Base-by-base conservation (phyloP, 2,113 vertebrate species). In the Pleuronectes platessa region DNA sequence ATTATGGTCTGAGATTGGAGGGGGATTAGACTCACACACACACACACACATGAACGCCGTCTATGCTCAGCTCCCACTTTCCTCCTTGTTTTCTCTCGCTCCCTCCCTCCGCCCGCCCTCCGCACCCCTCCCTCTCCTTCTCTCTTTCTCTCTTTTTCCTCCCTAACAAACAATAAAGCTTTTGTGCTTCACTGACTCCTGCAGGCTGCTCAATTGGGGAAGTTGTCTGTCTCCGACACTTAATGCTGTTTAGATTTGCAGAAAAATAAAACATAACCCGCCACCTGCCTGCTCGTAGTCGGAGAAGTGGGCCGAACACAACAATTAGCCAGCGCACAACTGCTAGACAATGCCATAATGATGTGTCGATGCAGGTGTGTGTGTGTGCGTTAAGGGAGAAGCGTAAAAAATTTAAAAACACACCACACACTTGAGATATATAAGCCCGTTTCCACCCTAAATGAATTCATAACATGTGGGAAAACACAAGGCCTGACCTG, bases 261-360 rank as follows among this genome's bases (percentile, higher is more conserved):
- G 76, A 86, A 88, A 88, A 82, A 86, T 74, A 90, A 89, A 89
- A 82, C 61, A 71, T 72, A 89, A 89, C 88, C 85, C 83, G 79
- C 65, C 74, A 83, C 82, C 78, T 88, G 76, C 63, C 76, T 73
- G 76, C 64, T 69, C 65, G 24, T 24, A 71, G 59, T 64, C 61
- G 6, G 51, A 85, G 71, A 82, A 81, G 70, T 8, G 17, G 66
- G 85, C 81, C 67, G 76, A 88, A 84, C 68, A 83, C 61, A 79
- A 88, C 86, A 86, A 89, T 90, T 89, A 85, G 80, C 78, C 62
- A 54, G 54, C 54, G 31, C 53, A 76, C 42, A 82, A 68, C 68
- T 61, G 71, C 80, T 61, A 81, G 79, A 79, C 84, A 85, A 84
- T 63, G 68, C 74, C 58, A 85, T 79, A 76, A 79, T 15, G 24